Evolutionary conservation across 2,113 vertebrate species (phyloP).

Genomic region (Chaetops frenatus): DNA sequence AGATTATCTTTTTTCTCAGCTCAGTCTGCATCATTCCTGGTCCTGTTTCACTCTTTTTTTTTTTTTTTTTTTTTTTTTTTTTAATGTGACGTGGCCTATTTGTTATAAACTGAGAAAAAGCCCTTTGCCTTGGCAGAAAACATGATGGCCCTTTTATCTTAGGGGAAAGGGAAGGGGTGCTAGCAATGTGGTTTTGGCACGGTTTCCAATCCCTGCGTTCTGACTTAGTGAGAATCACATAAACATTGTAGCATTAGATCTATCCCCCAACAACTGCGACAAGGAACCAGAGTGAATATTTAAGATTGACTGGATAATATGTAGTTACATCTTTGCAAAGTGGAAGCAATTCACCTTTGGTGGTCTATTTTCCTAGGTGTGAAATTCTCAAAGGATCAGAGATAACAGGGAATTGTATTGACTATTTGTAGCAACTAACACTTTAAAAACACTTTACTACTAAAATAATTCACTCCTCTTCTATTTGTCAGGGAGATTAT

Average conservation of each 20-base stretch:
- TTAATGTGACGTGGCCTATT: not conserved
- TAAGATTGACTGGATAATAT: not conserved
- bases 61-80: not conserved
- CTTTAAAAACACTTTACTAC: not conserved
- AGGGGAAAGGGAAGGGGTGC: not conserved
- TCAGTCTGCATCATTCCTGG: not conserved
- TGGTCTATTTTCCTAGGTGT: not conserved
- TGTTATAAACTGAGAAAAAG: not conserved
- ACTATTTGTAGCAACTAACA: not conserved
- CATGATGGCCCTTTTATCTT: not conserved
- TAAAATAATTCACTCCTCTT: not conserved
- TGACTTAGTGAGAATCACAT: not conserved
- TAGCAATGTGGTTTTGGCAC: not conserved
- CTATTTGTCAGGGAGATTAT: not conserved
- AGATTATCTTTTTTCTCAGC: not conserved
- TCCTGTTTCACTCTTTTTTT: not conserved
- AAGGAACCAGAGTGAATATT: rapidly evolving
- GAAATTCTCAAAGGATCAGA: not conserved
- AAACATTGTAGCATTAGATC: not conserved
- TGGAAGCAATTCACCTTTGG: not conserved
- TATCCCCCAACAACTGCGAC: rapidly evolving
- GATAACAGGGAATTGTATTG: not conserved
- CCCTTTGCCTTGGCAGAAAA: not conserved
- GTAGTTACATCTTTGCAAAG: not conserved
- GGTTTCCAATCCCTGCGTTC: not conserved